Percentiles rank a stretch among this genome's conserved stretches.
Conservation (phyloP, 2,113 vertebrate species). For the Athene cunicularia region DNA sequence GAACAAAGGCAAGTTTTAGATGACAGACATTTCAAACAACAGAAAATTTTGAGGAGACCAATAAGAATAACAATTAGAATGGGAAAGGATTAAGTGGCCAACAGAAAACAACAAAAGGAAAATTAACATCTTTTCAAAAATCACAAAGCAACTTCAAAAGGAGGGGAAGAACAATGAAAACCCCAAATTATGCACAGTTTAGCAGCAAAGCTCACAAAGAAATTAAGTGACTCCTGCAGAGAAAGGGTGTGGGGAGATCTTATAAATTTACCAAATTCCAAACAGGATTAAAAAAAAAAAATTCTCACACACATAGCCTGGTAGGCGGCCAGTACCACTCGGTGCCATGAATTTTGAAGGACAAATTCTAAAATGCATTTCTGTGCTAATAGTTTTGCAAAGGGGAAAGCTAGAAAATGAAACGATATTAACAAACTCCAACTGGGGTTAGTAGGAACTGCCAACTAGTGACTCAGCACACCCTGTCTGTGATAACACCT, state of each 20-base stretch:
- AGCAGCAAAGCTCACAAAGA: constrained; percentile 52
- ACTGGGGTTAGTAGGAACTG: background rate
- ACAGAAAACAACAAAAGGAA: constrained; percentile 59
- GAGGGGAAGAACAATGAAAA: constrained; percentile 47
- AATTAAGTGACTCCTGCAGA: constrained; percentile 53
- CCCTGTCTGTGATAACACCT: background rate
- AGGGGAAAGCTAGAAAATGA: background rate
- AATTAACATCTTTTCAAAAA: constrained; percentile 68
- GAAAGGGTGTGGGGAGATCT: constrained; percentile 59
- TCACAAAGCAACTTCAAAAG: constrained; percentile 47
- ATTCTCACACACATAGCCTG: constrained; percentile 25
- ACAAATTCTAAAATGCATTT: background rate
- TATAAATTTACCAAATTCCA: constrained; percentile 47
- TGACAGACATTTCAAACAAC: constrained; percentile 60
- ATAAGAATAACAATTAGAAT: constrained; percentile 51
- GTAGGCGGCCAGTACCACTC: constrained; percentile 21
- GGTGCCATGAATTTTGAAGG: background rate
- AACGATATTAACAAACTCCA: background rate
- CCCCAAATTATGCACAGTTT: constrained; percentile 54
- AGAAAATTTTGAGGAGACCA: constrained; percentile 37
- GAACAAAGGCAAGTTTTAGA: constrained; percentile 59
- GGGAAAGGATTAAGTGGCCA: constrained; percentile 66
- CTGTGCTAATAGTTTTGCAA: background rate
- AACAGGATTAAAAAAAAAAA: background rate
- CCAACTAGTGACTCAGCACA: background rate